Evolutionary conservation across 2,888 invertebrate species (phyloP), one percentile per base, ranked within the genome.

Genomic region (Euzetes globulus): DNA sequence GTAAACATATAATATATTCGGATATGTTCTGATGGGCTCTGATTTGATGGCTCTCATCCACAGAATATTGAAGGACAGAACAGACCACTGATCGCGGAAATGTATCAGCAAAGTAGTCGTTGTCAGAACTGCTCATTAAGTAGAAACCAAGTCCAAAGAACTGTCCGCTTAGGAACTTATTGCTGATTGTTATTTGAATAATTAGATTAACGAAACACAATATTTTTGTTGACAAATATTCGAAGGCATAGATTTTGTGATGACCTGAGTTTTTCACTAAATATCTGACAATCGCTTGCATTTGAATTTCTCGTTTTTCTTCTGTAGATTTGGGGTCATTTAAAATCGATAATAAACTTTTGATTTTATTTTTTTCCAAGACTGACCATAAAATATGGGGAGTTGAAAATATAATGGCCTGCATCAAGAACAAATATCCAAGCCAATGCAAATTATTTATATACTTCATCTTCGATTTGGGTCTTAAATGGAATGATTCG

Each of bases 401-500:
- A 4, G 37, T 13, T 37, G 4, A 33, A 19, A 63, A 63, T 5
- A 9, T 37, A 17, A 63, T 29, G 19, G 63, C 6, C 27, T 63
- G 63, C 17, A 63, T 63, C 15, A 17, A 1, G 3, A 63, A 37
- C 1, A 63, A 37, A 37, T 17, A 63, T 33, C 63, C 63, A 33
- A 63, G 3, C 63, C 63, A 63, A 63, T 63, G 63, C 4, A 63
- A 33, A 19, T 37, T 63, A 63, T 63, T 63, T 3, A 63, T 19
- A 63, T 58, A n/a, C n/a, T n/a, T n/a, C n/a, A n/a, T n/a, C n/a
- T n/a, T n/a, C n/a, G n/a, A 58, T 9, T 25, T 58, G 13, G 17
- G 52, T 17, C 19, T 52, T 52, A 6, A 11, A 6, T n/a, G 7
- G n/a, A 52, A 19, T 52, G 52, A 52, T 11, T 19, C 52, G 13